Evolutionary conservation across 2,888 invertebrate species (phyloP), one percentile per base, ranked within the genome.

Genomic region (Diploptera punctata): DNA sequence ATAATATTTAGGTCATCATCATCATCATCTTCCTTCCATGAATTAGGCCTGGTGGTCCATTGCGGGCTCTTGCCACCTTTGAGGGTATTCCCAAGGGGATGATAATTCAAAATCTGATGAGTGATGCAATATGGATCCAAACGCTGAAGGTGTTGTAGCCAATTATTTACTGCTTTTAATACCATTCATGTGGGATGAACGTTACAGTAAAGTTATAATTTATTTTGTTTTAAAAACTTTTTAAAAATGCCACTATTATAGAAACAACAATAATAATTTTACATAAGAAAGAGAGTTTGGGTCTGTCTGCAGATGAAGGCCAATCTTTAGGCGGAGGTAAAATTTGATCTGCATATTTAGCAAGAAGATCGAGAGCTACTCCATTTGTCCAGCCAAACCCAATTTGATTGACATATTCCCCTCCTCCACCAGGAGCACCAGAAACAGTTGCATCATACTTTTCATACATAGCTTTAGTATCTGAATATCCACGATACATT

Each of bases 361-460:
- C 80, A 29, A 93, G 80, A 68, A 93, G 85, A 79, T 91, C 89
- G 73, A 93, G 81, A 3, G 90, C 83, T 0, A 90, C 87, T 0
- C 94, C 93, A 79, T 94, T 94, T 1, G 90, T 88, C 93, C 93
- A 93, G 0, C 93, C 93, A 79, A 93, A 93, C 1, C 93, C 93
- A 26, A 86, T 85, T 79, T 92, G 93, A 0, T 91, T 90, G 19
- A 85, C 86, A 79, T 93, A 94, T 80, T 94, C 94, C 0, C 94
- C 94, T 0, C 93, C 93, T 0, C 88, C 89, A 0, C 94, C 94
- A 38, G 88, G 86, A 67, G 86, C 83, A 0, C 93, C 93, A 0
- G 87, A 86, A 0, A 83, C 80, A 47, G 87, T 85, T 0, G 88
- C 90, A 76, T 91, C 89, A 77, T 93, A 93, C 83, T 89, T 89